phyloP scores from a whole-genome alignment of 2,113 vertebrate species.

The Bos javanicus region DNA sequence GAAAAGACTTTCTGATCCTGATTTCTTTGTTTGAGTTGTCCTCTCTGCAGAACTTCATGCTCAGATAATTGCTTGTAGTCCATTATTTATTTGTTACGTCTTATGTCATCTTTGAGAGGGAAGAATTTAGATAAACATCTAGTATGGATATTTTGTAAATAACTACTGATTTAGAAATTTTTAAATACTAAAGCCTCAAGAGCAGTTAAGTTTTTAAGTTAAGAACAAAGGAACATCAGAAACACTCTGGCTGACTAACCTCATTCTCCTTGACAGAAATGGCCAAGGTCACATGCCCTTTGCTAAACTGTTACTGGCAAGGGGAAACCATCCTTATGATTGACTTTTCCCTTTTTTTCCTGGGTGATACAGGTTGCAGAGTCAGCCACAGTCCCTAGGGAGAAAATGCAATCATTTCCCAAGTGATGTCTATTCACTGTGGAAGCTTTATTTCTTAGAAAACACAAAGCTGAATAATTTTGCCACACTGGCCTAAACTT shows the following conservation, averaged over 20 bases:
- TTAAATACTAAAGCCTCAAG: background rate
- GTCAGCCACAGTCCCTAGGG: background rate
- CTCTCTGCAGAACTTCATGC: background rate
- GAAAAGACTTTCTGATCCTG: background rate
- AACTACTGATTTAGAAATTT: background rate
- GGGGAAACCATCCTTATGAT: background rate
- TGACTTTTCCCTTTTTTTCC: background rate
- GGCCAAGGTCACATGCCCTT: background rate
- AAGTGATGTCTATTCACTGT: background rate
- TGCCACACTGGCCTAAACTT: background rate
- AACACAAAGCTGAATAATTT: background rate
- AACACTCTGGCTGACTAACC: background rate
- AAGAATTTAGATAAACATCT: background rate
- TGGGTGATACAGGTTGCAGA: background rate
- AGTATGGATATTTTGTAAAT: background rate
- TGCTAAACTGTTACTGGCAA: background rate
- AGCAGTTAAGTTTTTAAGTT: background rate
- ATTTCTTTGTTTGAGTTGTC: background rate
- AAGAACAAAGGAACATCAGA: background rate
- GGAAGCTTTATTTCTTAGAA: constrained; percentile 4
- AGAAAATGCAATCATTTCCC: background rate
- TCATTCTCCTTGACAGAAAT: background rate
- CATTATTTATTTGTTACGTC: background rate
- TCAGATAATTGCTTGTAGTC: background rate
- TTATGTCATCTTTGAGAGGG: background rate